phyloP scores from a whole-genome alignment of 1,140 invertebrate genomes.

The Elymnias hypermnestra region DNA sequence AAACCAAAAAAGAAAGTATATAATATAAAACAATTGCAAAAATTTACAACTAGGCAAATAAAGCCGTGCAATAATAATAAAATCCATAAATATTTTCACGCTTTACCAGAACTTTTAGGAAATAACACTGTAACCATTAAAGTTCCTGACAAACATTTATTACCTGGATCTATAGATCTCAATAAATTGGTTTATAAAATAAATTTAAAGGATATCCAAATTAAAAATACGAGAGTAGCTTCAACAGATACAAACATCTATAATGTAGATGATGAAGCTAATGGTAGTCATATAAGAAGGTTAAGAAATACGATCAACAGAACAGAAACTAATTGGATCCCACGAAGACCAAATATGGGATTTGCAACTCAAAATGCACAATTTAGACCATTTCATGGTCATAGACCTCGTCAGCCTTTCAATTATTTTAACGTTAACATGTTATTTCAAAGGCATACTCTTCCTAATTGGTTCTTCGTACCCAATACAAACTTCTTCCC shows the following conservation, averaged over 20 bases:
- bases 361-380: conserved; percentile 21
- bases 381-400: conserved; percentile 29
- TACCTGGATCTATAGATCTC: conserved; percentile 47
- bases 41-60: conserved; percentile 28
- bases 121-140: conserved; percentile 38
- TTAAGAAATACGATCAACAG: conserved; percentile 17
- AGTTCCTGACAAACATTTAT: conserved; percentile 37
- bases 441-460: conserved; percentile 36
- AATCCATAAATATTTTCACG: conserved; percentile 32
- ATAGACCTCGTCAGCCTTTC: conserved; percentile 24
- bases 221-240: conserved; percentile 12
- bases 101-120: conserved; percentile 38
- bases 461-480: conserved; percentile 23
- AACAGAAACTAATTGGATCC: conserved; percentile 5
- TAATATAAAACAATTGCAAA: conserved; percentile 27
- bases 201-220: conserved; percentile 43
- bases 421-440: conserved; percentile 35
- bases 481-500: conserved; percentile 19
- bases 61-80: conserved; percentile 23
- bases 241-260: conserved; percentile 28
- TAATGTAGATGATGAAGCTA: conserved; percentile 38
- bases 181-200: conserved; percentile 45
- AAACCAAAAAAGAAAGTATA: conserved; percentile 9
- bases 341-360: conserved; percentile 11
- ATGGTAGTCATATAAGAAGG: conserved; percentile 30